These are phyloP conservation scores for Drosophila leontia DNA, from an alignment of 1,140 invertebrate species.

Conservation along the genomic window DNA sequence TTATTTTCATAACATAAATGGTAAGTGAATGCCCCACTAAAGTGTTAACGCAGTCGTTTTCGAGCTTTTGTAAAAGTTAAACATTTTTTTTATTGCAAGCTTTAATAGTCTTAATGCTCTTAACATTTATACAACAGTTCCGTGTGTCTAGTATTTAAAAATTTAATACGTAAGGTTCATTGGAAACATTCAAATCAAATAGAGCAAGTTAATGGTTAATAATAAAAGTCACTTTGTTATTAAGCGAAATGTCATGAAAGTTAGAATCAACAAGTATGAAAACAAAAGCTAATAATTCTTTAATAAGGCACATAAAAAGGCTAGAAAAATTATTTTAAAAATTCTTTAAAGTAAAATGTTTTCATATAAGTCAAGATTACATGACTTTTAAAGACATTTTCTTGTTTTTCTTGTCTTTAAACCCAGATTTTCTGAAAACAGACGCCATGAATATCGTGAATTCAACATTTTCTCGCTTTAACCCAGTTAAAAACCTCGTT, in stretches of 20 bases:
- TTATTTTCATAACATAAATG: constrained; percentile 3
- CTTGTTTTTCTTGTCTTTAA: neutral
- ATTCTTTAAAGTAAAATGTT: neutral
- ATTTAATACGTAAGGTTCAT: neutral
- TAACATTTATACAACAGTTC: no score
- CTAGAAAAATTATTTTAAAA: neutral
- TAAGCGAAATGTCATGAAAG: no score
- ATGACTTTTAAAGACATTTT: neutral
- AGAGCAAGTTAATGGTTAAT: neutral
- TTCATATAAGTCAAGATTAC: neutral
- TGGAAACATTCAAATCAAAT: neutral
- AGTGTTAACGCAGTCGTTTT: constrained; percentile 3
- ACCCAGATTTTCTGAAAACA: neutral
- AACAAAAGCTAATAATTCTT: no score
- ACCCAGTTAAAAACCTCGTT: neutral
- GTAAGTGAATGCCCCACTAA: neutral
- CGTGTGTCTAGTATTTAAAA: neutral
- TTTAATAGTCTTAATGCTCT: neutral
- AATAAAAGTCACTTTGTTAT: no score
- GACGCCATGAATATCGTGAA: no score
- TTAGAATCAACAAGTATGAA: neutral
- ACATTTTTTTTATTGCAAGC: neutral
- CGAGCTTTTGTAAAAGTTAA: constrained; percentile 4
- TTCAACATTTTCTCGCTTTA: neutral
- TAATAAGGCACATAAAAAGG: no score